These are phyloP conservation scores for Adrianichthys oophorus DNA, from an alignment of 2,797 vertebrate species.

Conservation along the genomic window DNA sequence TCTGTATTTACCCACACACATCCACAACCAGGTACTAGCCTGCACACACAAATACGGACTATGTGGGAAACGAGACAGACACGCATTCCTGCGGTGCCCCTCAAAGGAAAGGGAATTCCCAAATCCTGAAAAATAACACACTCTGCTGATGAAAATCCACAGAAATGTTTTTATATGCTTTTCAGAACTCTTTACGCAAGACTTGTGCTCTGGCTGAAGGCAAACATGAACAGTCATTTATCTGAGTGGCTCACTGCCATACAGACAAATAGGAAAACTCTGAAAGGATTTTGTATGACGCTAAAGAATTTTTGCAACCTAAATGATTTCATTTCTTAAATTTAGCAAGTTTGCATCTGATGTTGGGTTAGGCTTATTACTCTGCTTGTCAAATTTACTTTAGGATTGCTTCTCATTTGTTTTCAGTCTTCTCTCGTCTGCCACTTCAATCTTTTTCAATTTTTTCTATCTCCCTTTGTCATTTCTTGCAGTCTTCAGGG, in stretches of 20 bases:
- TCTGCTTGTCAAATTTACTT: constrained; percentile 30
- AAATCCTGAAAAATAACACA: constrained; percentile 69
- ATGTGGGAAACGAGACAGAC: constrained; percentile 78
- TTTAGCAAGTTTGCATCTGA: constrained; percentile 21
- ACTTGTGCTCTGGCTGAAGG: constrained; percentile 39
- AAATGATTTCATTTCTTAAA: constrained; percentile 35
- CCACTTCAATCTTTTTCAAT: background rate
- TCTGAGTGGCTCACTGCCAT: constrained; percentile 36
- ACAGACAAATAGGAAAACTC: constrained; percentile 27
- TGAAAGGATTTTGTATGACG: constrained; percentile 40
- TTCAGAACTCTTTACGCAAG: constrained; percentile 43
- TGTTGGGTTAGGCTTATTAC: constrained; percentile 13
- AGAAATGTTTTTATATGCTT: constrained; percentile 76
- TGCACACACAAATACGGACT: constrained; percentile 64
- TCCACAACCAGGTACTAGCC: constrained; percentile 45
- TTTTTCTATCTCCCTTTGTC: background rate
- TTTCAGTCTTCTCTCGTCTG: background rate
- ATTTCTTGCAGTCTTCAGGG: constrained; percentile 1
- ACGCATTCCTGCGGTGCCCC: constrained; percentile 87
- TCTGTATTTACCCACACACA: constrained; percentile 39
- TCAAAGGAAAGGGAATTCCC: constrained; percentile 82
- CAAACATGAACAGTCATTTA: constrained; percentile 35
- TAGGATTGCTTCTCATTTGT: background rate
- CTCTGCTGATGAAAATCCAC: constrained; percentile 67
- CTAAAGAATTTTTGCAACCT: constrained; percentile 30